Evolutionary conservation across 2,888 invertebrate species (phyloP).

Genomic region (Hirtodrosophila duncani): DNA sequence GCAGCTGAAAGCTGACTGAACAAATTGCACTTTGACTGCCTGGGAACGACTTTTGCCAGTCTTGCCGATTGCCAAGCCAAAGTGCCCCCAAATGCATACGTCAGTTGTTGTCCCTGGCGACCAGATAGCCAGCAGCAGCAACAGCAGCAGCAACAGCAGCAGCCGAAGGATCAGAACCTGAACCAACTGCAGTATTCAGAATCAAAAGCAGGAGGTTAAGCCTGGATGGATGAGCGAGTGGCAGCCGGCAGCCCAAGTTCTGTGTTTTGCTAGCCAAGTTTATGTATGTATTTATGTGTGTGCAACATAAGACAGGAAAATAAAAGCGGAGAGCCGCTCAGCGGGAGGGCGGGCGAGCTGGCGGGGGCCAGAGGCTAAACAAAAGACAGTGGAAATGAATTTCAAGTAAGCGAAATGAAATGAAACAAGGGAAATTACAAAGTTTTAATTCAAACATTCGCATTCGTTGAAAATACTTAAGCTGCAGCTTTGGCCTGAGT

Average conservation of each 20-base stretch:
- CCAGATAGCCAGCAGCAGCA: conserved; percentile 26
- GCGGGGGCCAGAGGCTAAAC: conserved; percentile 11
- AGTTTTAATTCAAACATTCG: conserved; percentile 71
- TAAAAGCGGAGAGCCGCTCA: conserved; percentile 18
- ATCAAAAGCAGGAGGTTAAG: too few species aligned
- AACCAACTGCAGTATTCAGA: too few species aligned
- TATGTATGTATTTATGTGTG: conserved; percentile 2
- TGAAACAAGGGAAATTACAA: conserved; percentile 73
- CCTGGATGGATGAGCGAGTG: conserved; percentile 47
- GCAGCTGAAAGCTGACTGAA: conserved; percentile 45
- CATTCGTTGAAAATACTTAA: conserved; percentile 67
- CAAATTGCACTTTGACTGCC: conserved; percentile 67
- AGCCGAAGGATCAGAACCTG: conserved; percentile 6
- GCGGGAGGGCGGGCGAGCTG: conserved; percentile 2
- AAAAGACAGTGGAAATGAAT: conserved; percentile 62
- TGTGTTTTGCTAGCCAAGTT: neutral
- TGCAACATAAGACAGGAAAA: conserved; percentile 38
- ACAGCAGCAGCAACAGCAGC: conserved; percentile 24
- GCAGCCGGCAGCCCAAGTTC: conserved; percentile 34
- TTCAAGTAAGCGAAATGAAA: conserved; percentile 70
- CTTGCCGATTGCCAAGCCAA: too few species aligned
- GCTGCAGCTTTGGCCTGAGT: conserved; percentile 45
- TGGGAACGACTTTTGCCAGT: too few species aligned
- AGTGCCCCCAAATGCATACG: conserved; percentile 45
- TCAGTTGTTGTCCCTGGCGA: conserved; percentile 63